Evolutionary conservation across 35 echinoderm and acorn worm species (phyloP), one percentile per base, ranked within the genome.

Genomic region (Ophiothrix spiculata): DNA sequence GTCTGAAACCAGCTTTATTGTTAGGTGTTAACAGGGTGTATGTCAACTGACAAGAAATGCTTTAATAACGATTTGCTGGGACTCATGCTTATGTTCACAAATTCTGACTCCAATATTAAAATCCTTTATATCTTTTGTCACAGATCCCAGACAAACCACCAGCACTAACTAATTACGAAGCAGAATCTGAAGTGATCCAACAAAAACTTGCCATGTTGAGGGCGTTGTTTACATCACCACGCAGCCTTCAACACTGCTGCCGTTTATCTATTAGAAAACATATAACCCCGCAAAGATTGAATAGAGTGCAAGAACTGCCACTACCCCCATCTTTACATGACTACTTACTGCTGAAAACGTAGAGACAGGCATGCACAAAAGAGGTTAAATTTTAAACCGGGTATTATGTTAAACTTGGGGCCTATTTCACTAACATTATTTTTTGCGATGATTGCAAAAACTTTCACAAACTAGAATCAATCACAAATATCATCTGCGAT

Each of bases 271-370:
- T 95, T 25, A 40, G 93, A 39, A 31, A 76, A 25, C 39, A 88
- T 38, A 80, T 95, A 6, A 80, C 64, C 1, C 37, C 74, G 16
- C 38, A 56, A 34, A 35, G 81, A 39, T 56, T 95, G 21, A 95
- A 91, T 60, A 82, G 89, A 38, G 75, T 85, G 31, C 10, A 25
- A 16, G 89, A 95, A 31, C 76, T 95, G 36, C 85, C 89, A 49
- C 45, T 95, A 32, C 93, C 93, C 32, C 28, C 60, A 21, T 69
- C 56, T 28, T 49, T 95, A 15, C 80, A 89, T 56, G 93, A 95
- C 33, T 95, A 88, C 46, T 37, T 95, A 17, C 41, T 95, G n/a
- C 80, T 95, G 0, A 95, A 84, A 73, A 79, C 56, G 2, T 90
- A 42, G n/a, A n/a, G n/a, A n/a, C n/a, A n/a, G n/a, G n/a, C n/a